These are phyloP conservation scores for Python bivittatus DNA, from an alignment of 2,113 vertebrate genomes.

Conservation along the genomic window DNA sequence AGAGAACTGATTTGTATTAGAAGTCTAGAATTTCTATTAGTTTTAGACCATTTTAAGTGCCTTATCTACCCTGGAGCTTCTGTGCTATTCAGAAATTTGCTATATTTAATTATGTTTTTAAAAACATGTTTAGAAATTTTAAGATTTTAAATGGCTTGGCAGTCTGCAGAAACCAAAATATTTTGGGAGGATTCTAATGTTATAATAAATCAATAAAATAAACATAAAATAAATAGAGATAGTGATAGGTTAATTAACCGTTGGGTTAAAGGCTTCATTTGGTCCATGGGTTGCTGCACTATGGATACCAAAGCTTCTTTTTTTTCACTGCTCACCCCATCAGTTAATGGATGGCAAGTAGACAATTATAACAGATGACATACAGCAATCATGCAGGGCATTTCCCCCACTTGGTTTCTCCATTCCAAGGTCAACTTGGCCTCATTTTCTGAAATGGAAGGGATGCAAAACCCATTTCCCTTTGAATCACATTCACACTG, in stretches of 20 bases:
- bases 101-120: too few relatives aligned
- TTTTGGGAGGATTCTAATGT: too few relatives aligned
- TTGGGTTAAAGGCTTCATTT: neutral
- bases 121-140: too few relatives aligned
- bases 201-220: too few relatives aligned
- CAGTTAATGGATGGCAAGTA: too few relatives aligned
- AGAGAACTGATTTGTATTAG: neutral
- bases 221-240: too few relatives aligned
- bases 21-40: neutral
- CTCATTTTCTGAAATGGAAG: conserved; percentile 35
- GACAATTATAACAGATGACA: neutral
- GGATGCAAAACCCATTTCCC: conserved; percentile 27
- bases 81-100: neutral
- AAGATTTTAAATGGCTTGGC: too few relatives aligned
- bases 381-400: neutral
- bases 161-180: too few relatives aligned
- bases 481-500: conserved; percentile 43
- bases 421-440: conserved; percentile 26
- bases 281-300: neutral
- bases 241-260: neutral
- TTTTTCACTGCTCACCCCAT: neutral
- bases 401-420: conserved; percentile 14
- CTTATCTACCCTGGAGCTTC: neutral
- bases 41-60: neutral
- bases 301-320: neutral